Conservation (phyloP, 2,888 invertebrate genomes). For the Ptychoptera contaminata region DNA sequence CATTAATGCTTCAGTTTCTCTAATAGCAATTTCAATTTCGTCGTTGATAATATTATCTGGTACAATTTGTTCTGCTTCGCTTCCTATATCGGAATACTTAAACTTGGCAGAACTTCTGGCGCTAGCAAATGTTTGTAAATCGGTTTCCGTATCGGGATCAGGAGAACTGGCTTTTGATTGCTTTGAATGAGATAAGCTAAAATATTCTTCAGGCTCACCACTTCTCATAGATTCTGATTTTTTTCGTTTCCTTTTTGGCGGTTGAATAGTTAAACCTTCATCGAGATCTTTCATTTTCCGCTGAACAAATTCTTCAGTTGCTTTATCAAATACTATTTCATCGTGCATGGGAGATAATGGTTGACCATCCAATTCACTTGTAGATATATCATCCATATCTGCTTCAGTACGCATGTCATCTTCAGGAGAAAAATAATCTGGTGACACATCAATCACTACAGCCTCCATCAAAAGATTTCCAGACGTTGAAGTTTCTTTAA, state of each 20-base stretch:
- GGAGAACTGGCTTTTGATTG: slow-evolving; percentile 39
- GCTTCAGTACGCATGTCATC: slow-evolving; percentile 76
- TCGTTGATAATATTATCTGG: slow-evolving; percentile 23
- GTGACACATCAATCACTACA: slow-evolving; percentile 75
- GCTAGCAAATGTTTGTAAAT: slow-evolving; percentile 49
- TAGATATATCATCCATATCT: slow-evolving; percentile 71
- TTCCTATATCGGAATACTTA: slow-evolving; percentile 25
- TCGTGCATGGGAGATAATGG: slow-evolving; percentile 35
- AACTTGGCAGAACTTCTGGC: slow-evolving; percentile 40
- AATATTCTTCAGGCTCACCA: slow-evolving; percentile 47
- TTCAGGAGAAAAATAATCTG: slow-evolving; percentile 64
- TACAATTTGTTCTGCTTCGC: slow-evolving; percentile 20
- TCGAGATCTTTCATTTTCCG: slow-evolving; percentile 32
- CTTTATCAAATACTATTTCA: slow-evolving; percentile 31
- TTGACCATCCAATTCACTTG: slow-evolving; percentile 55
- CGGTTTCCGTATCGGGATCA: slow-evolving; percentile 47
- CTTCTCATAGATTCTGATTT: slow-evolving; percentile 47
- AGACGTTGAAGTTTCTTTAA: slow-evolving; percentile 77
- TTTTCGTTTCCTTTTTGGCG: slow-evolving; percentile 36
- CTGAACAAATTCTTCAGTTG: slow-evolving; percentile 32
- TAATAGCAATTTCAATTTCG: slow-evolving; percentile 15
- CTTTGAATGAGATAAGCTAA: slow-evolving; percentile 37
- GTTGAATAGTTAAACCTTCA: slow-evolving; percentile 39
- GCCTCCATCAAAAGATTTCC: slow-evolving; percentile 83
- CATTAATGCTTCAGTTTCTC: slow-evolving; percentile 15